A percentile compares a stretch with the other conserved stretches of the same genome.
Conservation (phyloP, 2,113 vertebrate genomes). For the Leucosticte australis region DNA sequence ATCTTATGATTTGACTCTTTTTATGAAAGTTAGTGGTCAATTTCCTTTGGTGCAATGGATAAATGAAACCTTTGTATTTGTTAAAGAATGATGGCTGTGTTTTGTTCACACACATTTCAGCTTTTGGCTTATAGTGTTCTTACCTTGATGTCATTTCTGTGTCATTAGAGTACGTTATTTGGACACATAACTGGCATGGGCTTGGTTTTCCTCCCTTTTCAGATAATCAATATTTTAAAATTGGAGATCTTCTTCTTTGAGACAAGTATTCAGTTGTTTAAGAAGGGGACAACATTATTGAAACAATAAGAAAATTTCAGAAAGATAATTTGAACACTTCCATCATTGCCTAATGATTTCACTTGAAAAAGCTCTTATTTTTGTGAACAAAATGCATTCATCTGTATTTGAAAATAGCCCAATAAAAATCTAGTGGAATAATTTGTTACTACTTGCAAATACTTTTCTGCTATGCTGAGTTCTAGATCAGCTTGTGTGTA, state of each 20-base stretch:
- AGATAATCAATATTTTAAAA: neutral
- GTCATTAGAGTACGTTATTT: neutral
- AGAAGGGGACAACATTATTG: neutral
- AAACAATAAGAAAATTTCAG: neutral
- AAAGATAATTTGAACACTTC: neutral
- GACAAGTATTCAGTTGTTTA: neutral
- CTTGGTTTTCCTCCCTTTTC: neutral
- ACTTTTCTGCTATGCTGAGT: neutral
- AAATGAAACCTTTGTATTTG: neutral
- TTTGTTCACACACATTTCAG: neutral
- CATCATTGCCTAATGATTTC: neutral
- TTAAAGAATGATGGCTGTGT: neutral
- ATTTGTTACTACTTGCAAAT: constrained; percentile 18
- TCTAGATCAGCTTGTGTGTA: neutral
- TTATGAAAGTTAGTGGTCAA: neutral
- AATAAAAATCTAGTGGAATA: constrained; percentile 28
- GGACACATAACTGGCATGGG: neutral
- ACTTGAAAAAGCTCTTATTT: neutral
- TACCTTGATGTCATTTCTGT: neutral
- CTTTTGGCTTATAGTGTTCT: neutral
- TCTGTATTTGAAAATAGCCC: neutral
- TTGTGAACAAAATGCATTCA: constrained; percentile 17
- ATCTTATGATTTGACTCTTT: neutral
- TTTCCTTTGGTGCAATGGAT: neutral
- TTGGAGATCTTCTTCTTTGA: neutral